These are phyloP conservation scores for Nymphalis urticae DNA, from an alignment of 2,888 invertebrate genomes.

Conservation along the genomic window DNA sequence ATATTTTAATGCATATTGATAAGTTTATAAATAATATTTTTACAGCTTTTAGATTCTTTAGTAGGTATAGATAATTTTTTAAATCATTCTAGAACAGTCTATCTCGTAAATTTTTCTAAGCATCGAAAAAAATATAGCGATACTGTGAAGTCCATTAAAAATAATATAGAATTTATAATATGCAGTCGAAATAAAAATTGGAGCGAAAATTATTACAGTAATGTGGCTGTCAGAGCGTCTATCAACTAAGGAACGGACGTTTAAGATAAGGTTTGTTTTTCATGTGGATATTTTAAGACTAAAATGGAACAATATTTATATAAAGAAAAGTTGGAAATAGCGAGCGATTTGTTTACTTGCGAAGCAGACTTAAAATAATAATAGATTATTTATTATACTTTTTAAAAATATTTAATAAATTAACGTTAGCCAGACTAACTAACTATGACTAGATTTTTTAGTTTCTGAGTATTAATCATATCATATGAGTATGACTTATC, in stretches of 20 bases:
- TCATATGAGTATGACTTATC: too few relatives aligned
- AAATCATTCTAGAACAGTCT: too few relatives aligned
- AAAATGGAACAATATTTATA: constrained; percentile 32
- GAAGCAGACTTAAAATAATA: too few relatives aligned
- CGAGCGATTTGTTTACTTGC: not conserved
- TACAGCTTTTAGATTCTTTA: too few relatives aligned
- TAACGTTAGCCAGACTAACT: too few relatives aligned
- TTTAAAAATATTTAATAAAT: too few relatives aligned
- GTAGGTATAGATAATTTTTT: too few relatives aligned
- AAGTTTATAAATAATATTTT: too few relatives aligned
- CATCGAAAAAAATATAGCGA: constrained; percentile 23
- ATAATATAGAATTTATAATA: constrained; percentile 33
- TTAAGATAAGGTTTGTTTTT: constrained; percentile 35
- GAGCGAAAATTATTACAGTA: constrained; percentile 36
- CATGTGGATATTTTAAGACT: constrained; percentile 33
- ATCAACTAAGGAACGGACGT: constrained; percentile 30
- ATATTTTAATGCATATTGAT: too few relatives aligned
- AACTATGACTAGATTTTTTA: too few relatives aligned
- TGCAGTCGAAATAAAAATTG: constrained; percentile 34
- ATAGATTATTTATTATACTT: too few relatives aligned
- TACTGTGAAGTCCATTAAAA: constrained; percentile 32
- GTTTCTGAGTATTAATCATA: too few relatives aligned
- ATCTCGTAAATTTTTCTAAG: constrained; percentile 15
- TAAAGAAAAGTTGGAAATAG: constrained; percentile 17
- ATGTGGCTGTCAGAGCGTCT: constrained; percentile 38